Conservation (phyloP, 2,888 invertebrate species). For the Bombylius major region DNA sequence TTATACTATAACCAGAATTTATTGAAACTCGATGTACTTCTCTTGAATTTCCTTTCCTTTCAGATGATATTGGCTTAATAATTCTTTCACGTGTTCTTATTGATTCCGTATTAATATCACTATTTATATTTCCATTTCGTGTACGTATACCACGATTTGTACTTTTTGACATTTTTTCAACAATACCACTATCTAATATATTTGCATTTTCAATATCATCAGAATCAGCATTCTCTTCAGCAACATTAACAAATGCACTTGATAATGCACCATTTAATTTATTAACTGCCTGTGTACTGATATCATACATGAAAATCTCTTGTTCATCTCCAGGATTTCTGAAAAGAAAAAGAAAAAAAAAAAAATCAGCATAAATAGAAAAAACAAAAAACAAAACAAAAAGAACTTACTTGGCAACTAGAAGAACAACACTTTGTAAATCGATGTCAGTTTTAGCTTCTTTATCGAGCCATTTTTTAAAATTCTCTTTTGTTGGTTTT, state of each 20-base stretch:
- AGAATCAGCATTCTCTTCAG: conserved; percentile 66
- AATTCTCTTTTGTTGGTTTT: conserved; percentile 64
- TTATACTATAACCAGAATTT: no score
- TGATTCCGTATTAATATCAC: neutral
- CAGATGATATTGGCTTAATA: neutral
- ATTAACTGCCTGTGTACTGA: conserved; percentile 57
- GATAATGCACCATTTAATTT: conserved; percentile 71
- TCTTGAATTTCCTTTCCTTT: neutral
- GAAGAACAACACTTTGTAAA: conserved; percentile 65
- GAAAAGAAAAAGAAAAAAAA: conserved; percentile 2
- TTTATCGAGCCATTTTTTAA: conserved; percentile 64
- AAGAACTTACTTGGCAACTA: conserved; percentile 65
- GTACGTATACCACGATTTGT: neutral
- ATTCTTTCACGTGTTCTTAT: no score
- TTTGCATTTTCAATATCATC: conserved; percentile 49
- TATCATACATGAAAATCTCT: conserved; percentile 82
- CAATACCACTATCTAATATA: conserved; percentile 39
- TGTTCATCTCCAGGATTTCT: conserved; percentile 40
- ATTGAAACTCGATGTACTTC: no score
- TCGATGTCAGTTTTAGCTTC: conserved; percentile 63
- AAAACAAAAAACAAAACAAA: no score
- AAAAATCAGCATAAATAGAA: no score
- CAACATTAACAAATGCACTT: conserved; percentile 73
- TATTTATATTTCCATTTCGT: neutral
- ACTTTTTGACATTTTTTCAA: conserved; percentile 13